Conservation (phyloP, 2,888 invertebrate genomes). For the Ypsolopha scabrella region DNA sequence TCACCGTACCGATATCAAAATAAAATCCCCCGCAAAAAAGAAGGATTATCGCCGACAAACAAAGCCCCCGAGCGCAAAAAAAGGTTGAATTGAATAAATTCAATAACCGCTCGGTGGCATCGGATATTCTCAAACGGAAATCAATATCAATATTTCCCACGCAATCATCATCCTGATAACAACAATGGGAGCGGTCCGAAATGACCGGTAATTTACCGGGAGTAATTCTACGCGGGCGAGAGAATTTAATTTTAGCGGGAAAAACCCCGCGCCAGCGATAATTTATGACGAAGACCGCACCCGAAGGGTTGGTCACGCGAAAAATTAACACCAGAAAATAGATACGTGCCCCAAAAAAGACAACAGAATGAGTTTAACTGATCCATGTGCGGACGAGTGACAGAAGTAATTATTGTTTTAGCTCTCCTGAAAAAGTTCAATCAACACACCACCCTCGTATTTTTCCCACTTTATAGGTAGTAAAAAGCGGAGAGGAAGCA, state of each 20-base stretch:
- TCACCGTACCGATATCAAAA: too few relatives aligned
- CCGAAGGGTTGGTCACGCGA: slow-evolving; percentile 11
- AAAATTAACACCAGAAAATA: neutral
- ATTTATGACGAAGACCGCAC: slow-evolving; percentile 36
- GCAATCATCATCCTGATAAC: slow-evolving; percentile 35
- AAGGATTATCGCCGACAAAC: neutral
- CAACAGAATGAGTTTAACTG: neutral
- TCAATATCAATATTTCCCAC: slow-evolving; percentile 39
- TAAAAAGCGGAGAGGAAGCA: neutral
- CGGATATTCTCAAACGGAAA: slow-evolving; percentile 20
- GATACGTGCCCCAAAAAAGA: neutral
- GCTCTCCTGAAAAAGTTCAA: neutral
- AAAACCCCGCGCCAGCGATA: slow-evolving; percentile 32
- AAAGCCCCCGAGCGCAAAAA: neutral
- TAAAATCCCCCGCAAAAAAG: too few relatives aligned
- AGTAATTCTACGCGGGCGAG: slow-evolving; percentile 38
- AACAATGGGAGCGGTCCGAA: slow-evolving; percentile 30
- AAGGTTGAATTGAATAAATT: neutral
- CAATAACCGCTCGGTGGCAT: neutral
- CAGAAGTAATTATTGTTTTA: neutral
- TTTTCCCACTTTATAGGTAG: neutral
- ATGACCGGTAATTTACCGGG: slow-evolving; percentile 51
- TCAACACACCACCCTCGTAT: too few relatives aligned
- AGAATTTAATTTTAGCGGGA: slow-evolving; percentile 51
- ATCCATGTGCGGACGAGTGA: neutral